A percentile compares a stretch with the other conserved stretches of the same genome.
phyloP scores from a whole-genome alignment of 2,113 vertebrate genomes.

The Caranx ignobilis region DNA sequence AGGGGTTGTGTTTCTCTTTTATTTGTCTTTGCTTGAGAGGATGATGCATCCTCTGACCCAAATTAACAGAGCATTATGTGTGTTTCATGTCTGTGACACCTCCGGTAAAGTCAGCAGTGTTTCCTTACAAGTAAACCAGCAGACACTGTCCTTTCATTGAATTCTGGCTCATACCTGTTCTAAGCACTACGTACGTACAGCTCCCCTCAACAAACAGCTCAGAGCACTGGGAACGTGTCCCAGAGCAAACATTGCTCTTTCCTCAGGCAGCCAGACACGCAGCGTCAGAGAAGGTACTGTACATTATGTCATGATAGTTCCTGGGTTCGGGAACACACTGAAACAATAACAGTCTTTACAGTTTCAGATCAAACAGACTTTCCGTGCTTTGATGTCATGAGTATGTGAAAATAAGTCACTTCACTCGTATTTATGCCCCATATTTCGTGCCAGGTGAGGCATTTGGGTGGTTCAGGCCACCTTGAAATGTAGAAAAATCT shows the following conservation, averaged over 20 bases:
- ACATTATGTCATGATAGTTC: conserved; percentile 38
- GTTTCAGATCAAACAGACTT: conserved; percentile 16
- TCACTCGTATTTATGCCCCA: conserved; percentile 4
- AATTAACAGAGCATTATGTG: conserved; percentile 47
- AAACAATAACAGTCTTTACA: conserved; percentile 22
- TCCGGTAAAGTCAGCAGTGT: conserved; percentile 10
- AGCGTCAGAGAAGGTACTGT: conserved; percentile 29
- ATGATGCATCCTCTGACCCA: conserved; percentile 51
- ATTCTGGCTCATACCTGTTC: conserved; percentile 39
- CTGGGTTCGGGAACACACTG: conserved; percentile 12
- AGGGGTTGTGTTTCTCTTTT: conserved; percentile 58
- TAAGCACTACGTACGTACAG: conserved; percentile 24
- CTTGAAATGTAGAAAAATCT: conserved; percentile 13
- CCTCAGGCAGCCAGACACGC: conserved; percentile 26
- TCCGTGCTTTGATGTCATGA: background rate
- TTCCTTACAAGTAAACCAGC: conserved; percentile 23
- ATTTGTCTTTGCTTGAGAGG: conserved; percentile 35
- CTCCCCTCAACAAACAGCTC: conserved; percentile 55
- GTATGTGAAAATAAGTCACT: conserved; percentile 18
- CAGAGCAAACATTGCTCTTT: conserved; percentile 59
- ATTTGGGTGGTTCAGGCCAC: conserved; percentile 51
- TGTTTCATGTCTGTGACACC: background rate
- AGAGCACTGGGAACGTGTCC: conserved; percentile 28
- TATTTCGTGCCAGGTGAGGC: conserved; percentile 16
- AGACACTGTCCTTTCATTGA: conserved; percentile 48